A percentile compares a stretch with the other conserved stretches of the same genome.
Conservation (phyloP, 1,140 invertebrate genomes). For the Pseudomyrmex sp. region DNA sequence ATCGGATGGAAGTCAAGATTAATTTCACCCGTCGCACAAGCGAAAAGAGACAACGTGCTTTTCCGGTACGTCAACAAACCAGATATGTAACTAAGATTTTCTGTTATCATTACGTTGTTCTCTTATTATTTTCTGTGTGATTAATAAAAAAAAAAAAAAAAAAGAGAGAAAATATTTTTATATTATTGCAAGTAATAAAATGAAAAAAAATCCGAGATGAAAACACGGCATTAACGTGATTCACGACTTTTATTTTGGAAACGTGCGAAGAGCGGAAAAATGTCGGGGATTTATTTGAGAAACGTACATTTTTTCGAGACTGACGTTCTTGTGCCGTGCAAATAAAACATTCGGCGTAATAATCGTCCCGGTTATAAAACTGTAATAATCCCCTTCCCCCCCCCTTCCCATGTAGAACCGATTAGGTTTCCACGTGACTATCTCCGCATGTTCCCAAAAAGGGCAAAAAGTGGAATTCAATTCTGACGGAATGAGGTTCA, state of each 20-base stretch:
- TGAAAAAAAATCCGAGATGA: too few relatives aligned
- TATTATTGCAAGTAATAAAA: too few relatives aligned
- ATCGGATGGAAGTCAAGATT: neutral
- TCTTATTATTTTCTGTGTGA: too few relatives aligned
- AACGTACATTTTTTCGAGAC: neutral
- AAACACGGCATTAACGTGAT: too few relatives aligned
- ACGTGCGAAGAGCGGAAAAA: neutral
- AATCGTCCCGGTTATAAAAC: constrained; percentile 28
- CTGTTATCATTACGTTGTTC: too few relatives aligned
- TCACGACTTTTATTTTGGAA: neutral
- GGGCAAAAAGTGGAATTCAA: constrained; percentile 43
- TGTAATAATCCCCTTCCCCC: neutral
- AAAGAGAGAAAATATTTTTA: too few relatives aligned
- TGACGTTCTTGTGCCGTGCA: constrained; percentile 1
- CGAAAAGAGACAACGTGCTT: neutral
- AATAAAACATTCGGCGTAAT: constrained; percentile 22
- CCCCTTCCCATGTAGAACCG: constrained; percentile 4
- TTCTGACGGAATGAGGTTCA: constrained; percentile 23
- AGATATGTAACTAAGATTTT: neutral
- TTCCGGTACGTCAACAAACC: too few relatives aligned
- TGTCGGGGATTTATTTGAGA: neutral
- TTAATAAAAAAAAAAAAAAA: too few relatives aligned
- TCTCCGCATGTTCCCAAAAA: constrained; percentile 34
- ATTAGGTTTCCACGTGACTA: constrained; percentile 40
- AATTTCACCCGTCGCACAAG: neutral